Evolutionary conservation across 2,113 vertebrate genomes (phyloP).

Genomic region (Colistium nudipinnis): DNA sequence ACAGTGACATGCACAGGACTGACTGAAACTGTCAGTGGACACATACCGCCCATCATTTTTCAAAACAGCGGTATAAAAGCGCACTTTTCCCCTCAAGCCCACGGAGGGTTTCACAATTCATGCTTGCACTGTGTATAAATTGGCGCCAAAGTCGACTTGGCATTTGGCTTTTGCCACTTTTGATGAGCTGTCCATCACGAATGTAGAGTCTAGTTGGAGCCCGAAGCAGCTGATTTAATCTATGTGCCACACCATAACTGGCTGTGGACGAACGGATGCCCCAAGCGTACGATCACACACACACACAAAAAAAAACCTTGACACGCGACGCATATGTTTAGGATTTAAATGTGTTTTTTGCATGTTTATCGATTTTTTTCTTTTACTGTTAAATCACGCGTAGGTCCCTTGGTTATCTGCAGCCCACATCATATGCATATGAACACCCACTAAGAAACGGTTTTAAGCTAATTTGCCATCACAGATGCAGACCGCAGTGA

Average conservation of each 20-base stretch:
- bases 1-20: conserved; percentile 15
- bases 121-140: not conserved
- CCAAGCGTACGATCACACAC: not conserved
- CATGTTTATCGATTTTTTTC: not conserved
- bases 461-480: not conserved
- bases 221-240: not conserved
- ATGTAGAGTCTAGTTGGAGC: not conserved
- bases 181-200: not conserved
- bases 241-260: not conserved
- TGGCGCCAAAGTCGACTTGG: not conserved
- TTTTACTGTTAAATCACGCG: too few species aligned
- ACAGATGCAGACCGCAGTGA: not conserved
- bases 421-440: not conserved
- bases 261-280: not conserved
- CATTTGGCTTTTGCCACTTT: not conserved
- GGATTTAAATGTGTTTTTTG: not conserved
- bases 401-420: not conserved
- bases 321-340: not conserved
- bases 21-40: conserved; percentile 8
- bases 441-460: not conserved
- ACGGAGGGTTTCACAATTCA: conserved; percentile 10
- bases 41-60: not conserved
- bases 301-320: not conserved
- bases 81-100: not conserved
- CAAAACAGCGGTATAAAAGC: too few species aligned